These are phyloP conservation scores for Mastomys coucha DNA, from an alignment of 2,113 vertebrate species.

Conservation along the genomic window DNA sequence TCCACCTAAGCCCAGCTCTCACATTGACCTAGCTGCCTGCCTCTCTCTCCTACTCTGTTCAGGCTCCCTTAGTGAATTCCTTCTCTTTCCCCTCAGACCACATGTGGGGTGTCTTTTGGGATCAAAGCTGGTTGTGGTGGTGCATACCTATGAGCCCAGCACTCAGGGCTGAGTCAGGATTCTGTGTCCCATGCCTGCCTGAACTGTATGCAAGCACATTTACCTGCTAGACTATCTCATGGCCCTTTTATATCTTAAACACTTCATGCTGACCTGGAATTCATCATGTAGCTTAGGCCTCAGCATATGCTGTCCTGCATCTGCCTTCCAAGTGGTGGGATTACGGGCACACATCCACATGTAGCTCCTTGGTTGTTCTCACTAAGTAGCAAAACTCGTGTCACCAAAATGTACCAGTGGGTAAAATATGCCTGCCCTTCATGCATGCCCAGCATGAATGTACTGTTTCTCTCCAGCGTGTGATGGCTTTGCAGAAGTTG, in stretches of 20 bases:
- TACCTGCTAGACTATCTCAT: not conserved
- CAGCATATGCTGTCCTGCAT: not conserved
- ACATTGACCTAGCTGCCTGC: not conserved
- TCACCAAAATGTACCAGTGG: not conserved
- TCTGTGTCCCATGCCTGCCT: not conserved
- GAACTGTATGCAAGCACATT: not conserved
- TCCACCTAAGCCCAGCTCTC: not conserved
- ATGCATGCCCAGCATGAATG: fast-evolving
- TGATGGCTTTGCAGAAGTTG: not conserved
- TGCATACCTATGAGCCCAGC: not conserved
- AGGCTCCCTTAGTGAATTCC: not conserved
- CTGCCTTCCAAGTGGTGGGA: not conserved
- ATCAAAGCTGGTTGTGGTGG: not conserved
- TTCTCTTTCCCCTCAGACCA: not conserved
- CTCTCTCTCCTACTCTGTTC: not conserved
- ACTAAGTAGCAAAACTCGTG: not conserved
- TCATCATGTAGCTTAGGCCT: not conserved
- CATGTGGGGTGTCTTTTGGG: not conserved
- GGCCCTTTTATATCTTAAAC: not conserved
- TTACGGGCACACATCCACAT: not conserved
- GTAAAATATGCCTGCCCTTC: not conserved
- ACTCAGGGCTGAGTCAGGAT: not conserved
- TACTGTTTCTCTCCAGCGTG: not conserved
- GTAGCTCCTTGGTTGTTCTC: not conserved
- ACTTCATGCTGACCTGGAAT: not conserved